Percentiles rank a stretch among this genome's conserved stretches.
Evolutionary conservation across 2,113 vertebrate species (phyloP).

Genomic region (Emydocephalus ijimae): DNA sequence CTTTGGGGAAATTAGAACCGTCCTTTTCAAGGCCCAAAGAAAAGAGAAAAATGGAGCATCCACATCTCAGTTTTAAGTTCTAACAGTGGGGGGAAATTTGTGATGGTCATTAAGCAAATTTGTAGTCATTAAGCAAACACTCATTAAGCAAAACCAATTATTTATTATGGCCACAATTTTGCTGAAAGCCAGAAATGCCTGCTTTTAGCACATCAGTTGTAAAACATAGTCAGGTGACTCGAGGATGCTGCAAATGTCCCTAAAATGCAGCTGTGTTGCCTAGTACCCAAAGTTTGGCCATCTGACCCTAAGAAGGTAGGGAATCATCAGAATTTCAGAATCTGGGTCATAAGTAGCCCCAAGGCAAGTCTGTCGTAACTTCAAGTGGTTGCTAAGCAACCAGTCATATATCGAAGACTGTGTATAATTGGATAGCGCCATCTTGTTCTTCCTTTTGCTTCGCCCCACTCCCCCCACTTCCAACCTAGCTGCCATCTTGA

Average conservation of each 20-base stretch:
- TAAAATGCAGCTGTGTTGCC: not conserved
- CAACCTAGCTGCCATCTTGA: not conserved
- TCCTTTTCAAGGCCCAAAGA: not conserved
- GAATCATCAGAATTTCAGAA: not conserved
- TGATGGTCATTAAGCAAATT: not conserved
- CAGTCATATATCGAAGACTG: not conserved
- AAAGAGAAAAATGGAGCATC: not conserved
- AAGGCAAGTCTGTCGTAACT: not conserved
- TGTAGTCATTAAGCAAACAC: not conserved
- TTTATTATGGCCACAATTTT: not conserved
- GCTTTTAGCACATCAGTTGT: not conserved
- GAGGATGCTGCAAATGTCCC: not conserved
- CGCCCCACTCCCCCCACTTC: fast-evolving
- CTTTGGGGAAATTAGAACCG: not conserved
- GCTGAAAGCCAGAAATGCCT: not conserved
- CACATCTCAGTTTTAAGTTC: not conserved
- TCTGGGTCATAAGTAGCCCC: not conserved
- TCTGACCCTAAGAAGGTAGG: not conserved
- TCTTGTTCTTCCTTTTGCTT: not conserved
- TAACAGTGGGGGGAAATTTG: not conserved
- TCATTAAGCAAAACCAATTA: not conserved
- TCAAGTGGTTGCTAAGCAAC: not conserved
- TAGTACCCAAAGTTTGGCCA: not conserved
- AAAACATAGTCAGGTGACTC: not conserved
- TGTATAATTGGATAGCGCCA: not conserved